Evolutionary conservation across 1,140 invertebrate species (phyloP).

Genomic region (Cydia fagiglandana): DNA sequence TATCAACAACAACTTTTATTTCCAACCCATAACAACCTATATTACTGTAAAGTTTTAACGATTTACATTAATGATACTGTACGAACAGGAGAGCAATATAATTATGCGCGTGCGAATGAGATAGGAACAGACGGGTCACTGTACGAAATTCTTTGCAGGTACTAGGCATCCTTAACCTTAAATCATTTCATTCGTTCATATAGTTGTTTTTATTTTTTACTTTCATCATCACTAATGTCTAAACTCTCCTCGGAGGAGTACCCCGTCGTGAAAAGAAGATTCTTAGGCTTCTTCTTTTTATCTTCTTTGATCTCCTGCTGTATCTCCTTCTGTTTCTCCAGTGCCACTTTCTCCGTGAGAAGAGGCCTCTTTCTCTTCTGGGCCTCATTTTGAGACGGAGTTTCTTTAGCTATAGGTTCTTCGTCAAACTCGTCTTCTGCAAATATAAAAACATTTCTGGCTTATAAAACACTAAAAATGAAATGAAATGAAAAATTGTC

Average conservation of each 20-base stretch:
- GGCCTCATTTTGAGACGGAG: constrained; percentile 16
- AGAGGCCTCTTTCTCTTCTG: constrained; percentile 52
- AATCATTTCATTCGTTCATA: too few relatives aligned
- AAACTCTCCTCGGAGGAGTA: constrained; percentile 77
- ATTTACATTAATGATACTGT: too few relatives aligned
- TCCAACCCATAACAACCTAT: too few relatives aligned
- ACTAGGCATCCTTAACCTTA: too few relatives aligned
- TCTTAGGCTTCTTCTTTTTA: constrained; percentile 73
- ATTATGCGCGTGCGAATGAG: too few relatives aligned
- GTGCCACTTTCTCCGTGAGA: constrained; percentile 69
- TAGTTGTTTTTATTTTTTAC: constrained; percentile 1
- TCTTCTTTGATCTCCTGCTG: constrained; percentile 71
- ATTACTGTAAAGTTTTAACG: too few relatives aligned
- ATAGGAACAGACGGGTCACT: too few relatives aligned
- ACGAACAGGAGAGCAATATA: too few relatives aligned
- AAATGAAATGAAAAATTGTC: too few relatives aligned
- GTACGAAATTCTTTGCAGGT: too few relatives aligned
- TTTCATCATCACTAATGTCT: constrained; percentile 52
- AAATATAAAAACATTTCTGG: constrained; percentile 36
- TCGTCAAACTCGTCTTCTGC: constrained; percentile 68
- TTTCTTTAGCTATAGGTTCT: constrained; percentile 33
- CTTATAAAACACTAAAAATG: not conserved
- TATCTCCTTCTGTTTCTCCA: constrained; percentile 69
- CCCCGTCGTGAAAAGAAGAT: constrained; percentile 74
- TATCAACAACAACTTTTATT: too few relatives aligned